phyloP scores from a whole-genome alignment of 2,113 vertebrate genomes.

The Lichenostomus cassidix region DNA sequence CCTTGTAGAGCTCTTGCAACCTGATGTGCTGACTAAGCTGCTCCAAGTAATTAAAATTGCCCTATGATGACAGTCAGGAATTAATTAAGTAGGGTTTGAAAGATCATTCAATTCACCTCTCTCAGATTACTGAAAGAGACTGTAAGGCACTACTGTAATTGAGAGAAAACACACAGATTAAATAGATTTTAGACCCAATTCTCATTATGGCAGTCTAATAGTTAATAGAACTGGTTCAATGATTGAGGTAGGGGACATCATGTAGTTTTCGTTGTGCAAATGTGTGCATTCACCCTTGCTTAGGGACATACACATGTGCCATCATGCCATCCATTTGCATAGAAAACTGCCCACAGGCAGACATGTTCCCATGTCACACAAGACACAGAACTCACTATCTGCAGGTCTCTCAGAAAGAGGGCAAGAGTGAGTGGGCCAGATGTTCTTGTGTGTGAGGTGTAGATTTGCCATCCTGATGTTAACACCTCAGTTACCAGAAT shows the following conservation, averaged over 20 bases:
- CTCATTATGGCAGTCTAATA: neutral
- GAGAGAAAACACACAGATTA: neutral
- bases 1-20: neutral
- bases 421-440: neutral
- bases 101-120: neutral
- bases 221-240: neutral
- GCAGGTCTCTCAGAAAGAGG: neutral
- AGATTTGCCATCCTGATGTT: neutral
- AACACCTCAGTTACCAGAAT: neutral
- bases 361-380: neutral
- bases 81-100: neutral
- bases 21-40: neutral
- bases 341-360: neutral
- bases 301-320: neutral
- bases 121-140: neutral
- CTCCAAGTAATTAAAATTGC: neutral
- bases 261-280: fast-evolving
- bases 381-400: neutral
- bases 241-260: neutral
- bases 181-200: neutral
- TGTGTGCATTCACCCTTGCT: too few species aligned
- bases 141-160: neutral
- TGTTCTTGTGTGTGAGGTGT: neutral
- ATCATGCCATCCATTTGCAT: fast-evolving
- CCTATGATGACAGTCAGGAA: neutral